Evolutionary conservation across 1,140 invertebrate genomes (phyloP), one percentile per base, ranked within the genome.

Genomic region (Scaptodrosophila lebanonensis): DNA sequence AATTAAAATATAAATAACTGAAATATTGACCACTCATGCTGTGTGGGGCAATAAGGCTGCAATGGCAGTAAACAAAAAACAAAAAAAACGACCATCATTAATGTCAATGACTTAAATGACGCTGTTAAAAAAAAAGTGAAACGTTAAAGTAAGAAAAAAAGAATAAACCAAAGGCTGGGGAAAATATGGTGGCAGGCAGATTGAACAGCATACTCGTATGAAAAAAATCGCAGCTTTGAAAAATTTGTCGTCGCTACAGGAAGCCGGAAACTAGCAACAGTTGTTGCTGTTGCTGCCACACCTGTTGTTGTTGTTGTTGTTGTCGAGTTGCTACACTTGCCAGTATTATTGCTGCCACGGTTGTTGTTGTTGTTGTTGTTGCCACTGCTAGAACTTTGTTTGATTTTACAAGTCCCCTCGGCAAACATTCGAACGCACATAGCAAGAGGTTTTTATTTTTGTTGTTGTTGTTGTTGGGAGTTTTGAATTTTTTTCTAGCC

Each of bases 251-350:
- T 61, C 60, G 38, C 75, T 38, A 54, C 68, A 62, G 73, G 75
- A 82, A 79, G 56, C 60, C 73, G 73, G 75, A 79, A 79, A 77
- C 73, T 82, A 79, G 75, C 73, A 79, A 79, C 73, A 79, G 75
- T 79, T 79, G 75, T 40, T 62, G 73, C 61, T 61, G 62, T 54
- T 53, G 27, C 20, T 51, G 43, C 27, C 35, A 20, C 13, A 25
- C 35, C 39, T 38, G 40, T 50, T 48, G 58, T 27, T 56, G 39
- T 35, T 65, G 17, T 30, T 53, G 18, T 8, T 25, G 22, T 25
- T 25, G 22, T 25, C 8, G n/a, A n/a, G 22, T 25, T 25, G 22
- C 8, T 25, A 25, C 8, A 4, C 3, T 25, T 25, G 60, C 39
- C 25, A 22, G 56, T 58, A 43, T 40, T 58, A 44, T 54, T 50